A percentile compares a stretch with the other conserved stretches of the same genome.
phyloP scores from a whole-genome alignment of 2,888 invertebrate species.

The Silvanus unidentatus region DNA sequence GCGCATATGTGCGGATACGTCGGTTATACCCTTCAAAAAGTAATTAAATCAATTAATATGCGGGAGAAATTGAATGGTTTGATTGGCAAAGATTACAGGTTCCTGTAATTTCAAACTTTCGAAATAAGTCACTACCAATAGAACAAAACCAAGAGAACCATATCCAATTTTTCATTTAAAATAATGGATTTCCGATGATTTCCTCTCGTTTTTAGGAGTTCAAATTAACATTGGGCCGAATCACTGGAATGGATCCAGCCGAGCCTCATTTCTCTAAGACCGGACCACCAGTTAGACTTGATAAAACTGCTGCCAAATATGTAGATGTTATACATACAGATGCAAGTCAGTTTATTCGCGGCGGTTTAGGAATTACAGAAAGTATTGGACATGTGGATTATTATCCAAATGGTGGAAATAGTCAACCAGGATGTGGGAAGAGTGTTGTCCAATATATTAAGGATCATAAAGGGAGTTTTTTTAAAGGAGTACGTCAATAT shows the following conservation, averaged over 20 bases:
- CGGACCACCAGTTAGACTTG: slow-evolving; percentile 72
- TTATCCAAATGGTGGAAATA: slow-evolving; percentile 82
- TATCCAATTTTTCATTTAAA: no score
- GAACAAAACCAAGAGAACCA: no score
- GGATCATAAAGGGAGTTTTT: slow-evolving; percentile 57
- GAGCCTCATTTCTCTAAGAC: slow-evolving; percentile 85
- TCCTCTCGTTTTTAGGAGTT: slow-evolving; percentile 50
- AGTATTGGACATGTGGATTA: slow-evolving; percentile 86
- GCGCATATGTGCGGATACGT: slow-evolving; percentile 80
- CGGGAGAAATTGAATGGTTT: slow-evolving; percentile 1
- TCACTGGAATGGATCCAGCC: slow-evolving; percentile 87
- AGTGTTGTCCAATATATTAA: slow-evolving; percentile 61
- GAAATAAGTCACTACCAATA: no score
- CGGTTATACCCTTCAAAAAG: slow-evolving; percentile 68
- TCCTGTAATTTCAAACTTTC: no score
- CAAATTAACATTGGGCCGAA: slow-evolving; percentile 66
- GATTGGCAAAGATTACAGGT: no score
- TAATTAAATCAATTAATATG: slow-evolving; percentile 30
- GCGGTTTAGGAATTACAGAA: slow-evolving; percentile 74
- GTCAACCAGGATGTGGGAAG: slow-evolving; percentile 64
- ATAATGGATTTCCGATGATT: neutral
- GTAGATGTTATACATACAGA: slow-evolving; percentile 91
- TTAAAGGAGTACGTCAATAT: slow-evolving; percentile 60
- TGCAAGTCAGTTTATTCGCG: slow-evolving; percentile 68
- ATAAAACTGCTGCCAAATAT: slow-evolving; percentile 78